Evolutionary conservation across 2,888 invertebrate species (phyloP).

Genomic region (Andrena bucephala): DNA sequence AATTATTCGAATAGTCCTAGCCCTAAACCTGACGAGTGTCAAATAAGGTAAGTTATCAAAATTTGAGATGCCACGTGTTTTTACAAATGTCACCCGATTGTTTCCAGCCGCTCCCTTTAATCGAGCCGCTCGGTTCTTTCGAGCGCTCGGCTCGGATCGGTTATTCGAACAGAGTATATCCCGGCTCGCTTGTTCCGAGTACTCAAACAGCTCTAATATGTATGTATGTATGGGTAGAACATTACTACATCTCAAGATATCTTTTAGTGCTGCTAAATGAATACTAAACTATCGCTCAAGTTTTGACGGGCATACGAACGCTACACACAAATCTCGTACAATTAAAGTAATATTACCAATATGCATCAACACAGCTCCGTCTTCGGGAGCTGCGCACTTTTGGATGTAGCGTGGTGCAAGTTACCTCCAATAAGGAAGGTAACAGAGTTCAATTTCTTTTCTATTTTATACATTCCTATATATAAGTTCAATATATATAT

Average conservation of each 20-base stretch:
- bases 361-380: constrained; percentile 49
- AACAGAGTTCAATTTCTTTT: not conserved
- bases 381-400: constrained; percentile 42
- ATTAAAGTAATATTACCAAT: constrained; percentile 30
- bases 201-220: not conserved
- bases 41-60: too few species aligned
- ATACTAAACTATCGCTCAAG: constrained; percentile 50
- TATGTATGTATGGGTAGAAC: constrained; percentile 12
- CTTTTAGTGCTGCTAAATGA: constrained; percentile 42
- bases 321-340: constrained; percentile 55
- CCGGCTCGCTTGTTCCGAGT: too few species aligned
- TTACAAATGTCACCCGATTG: too few species aligned
- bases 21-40: too few species aligned
- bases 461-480: not conserved
- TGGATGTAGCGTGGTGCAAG: constrained; percentile 27
- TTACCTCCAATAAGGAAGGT: constrained; percentile 35
- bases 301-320: constrained; percentile 43
- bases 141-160: too few species aligned
- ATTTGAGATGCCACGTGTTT: too few species aligned
- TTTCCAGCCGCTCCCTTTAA: too few species aligned
- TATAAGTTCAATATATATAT: not conserved
- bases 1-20: too few species aligned
- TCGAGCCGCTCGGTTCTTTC: too few species aligned
- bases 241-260: constrained; percentile 49
- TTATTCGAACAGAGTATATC: too few species aligned